A percentile compares a stretch with the other conserved stretches of the same genome.
phyloP scores from a whole-genome alignment of 2,888 invertebrate species.

The Oeneis ivallda region DNA sequence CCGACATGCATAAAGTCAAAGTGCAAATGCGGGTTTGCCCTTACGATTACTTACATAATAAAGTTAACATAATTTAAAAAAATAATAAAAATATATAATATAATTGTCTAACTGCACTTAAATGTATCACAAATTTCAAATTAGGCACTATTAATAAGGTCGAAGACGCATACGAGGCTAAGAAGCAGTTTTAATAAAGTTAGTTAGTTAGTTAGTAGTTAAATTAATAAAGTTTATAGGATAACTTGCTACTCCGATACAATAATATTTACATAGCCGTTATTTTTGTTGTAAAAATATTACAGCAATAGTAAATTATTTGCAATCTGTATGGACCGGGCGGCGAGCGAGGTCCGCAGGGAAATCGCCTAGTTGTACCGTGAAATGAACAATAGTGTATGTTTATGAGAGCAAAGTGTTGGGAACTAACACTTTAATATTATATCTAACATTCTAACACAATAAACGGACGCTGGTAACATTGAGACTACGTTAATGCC shows the following conservation, averaged over 20 bases:
- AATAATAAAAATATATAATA: too few species aligned
- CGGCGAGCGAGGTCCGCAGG: slow-evolving; percentile 32
- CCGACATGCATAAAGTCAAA: too few species aligned
- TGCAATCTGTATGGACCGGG: slow-evolving; percentile 34
- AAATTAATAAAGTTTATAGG: too few species aligned
- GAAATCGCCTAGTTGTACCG: slow-evolving; percentile 40
- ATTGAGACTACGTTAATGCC: background rate
- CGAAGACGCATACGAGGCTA: too few species aligned
- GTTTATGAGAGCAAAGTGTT: slow-evolving; percentile 33
- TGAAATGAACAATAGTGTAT: slow-evolving; percentile 37
- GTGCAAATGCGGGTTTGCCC: too few species aligned
- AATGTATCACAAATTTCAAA: too few species aligned
- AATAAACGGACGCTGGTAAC: background rate
- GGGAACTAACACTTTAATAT: slow-evolving; percentile 34
- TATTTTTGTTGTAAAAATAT: slow-evolving; percentile 9
- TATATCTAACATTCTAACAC: slow-evolving; percentile 14
- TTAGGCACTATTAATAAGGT: too few species aligned
- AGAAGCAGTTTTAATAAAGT: too few species aligned
- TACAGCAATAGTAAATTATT: slow-evolving; percentile 18
- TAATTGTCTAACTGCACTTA: too few species aligned
- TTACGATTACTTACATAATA: too few species aligned
- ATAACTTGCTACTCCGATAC: background rate
- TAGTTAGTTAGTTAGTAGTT: too few species aligned
- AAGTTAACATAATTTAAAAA: too few species aligned
- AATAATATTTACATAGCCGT: background rate